phyloP scores from a whole-genome alignment of 1,140 invertebrate species.

The Caenorhabditis briggsae region DNA sequence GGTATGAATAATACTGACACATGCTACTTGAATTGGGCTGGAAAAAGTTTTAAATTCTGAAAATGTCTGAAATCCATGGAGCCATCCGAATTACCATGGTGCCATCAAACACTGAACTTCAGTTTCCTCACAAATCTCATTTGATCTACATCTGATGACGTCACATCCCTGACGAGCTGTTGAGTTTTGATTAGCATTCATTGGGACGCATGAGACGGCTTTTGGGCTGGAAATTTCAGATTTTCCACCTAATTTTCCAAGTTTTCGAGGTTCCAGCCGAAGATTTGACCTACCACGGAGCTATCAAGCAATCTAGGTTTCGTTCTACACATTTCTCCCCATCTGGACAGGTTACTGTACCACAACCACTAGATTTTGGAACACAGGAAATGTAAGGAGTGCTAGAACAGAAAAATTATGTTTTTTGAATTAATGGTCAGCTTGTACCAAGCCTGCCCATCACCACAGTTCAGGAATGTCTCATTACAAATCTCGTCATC shows the following conservation, averaged over 20 bases:
- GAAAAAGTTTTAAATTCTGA: not conserved
- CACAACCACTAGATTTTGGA: not conserved
- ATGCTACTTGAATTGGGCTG: conserved; percentile 11
- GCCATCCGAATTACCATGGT: not conserved
- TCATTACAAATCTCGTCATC: no score
- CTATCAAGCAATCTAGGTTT: not conserved
- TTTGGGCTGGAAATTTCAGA: conserved; percentile 7
- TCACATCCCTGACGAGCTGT: conserved; percentile 20
- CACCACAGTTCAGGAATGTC: not conserved
- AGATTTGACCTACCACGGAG: not conserved
- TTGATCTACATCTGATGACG: not conserved
- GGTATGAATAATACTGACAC: conserved; percentile 9
- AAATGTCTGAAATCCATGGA: not conserved
- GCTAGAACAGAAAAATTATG: not conserved
- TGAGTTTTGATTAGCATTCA: conserved; percentile 6
- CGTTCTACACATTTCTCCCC: not conserved
- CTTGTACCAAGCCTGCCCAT: not conserved
- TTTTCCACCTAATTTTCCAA: no score
- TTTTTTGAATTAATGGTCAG: no score
- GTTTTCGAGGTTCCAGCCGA: no score
- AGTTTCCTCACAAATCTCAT: conserved; percentile 25
- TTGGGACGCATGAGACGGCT: conserved; percentile 19
- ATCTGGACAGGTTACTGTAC: not conserved
- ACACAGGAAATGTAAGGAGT: not conserved
- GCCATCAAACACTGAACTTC: not conserved